Base-by-base conservation (phyloP, 2,113 vertebrate genomes). In the Chaetodon trifascialis region DNA sequence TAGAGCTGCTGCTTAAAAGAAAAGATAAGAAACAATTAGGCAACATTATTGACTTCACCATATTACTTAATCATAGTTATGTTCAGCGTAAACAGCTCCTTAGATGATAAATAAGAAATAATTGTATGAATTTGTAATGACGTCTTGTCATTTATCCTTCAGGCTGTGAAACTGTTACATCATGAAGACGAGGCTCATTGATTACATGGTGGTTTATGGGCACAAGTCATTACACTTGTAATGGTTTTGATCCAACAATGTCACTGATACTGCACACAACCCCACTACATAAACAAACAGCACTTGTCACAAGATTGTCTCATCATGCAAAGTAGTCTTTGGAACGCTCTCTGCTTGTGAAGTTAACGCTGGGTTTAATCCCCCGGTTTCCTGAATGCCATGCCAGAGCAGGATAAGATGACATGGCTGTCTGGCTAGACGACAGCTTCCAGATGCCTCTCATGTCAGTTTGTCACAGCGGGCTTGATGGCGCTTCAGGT, bases 401-500 rank as follows among this genome's bases (percentile, higher is more conserved):
- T 73, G 75, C 76, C 65, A 56, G 86, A 80, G 87, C 84, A 70
- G 88, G 88, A 82, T 82, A 69, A 83, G 83, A 91, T 88, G 87
- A 86, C 91, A 90, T 81, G 86, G 83, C 86, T 92, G 91, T 92
- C 91, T 91, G 90, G 79, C 69, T 69, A 52, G 70, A 46, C 89
- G 91, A 91, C 91, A 91, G 87, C 83, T 90, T 77, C 79, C 69
- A 93, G 89, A 90, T 52, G 60, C 66, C 60, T 80, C 88, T 84
- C 86, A 42, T 90, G 91, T 93, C 91, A 90, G 73, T 87, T 86
- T 91, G 88, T 93, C 91, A 91, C 81, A 77, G 85, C 47, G 5
- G 44, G 83, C 81, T 83, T 86, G 89, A 89, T 36, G 82, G 64
- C 11, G 78, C 91, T 87, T 72, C 85, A 90, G 91, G 86, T 92